Evolutionary conservation across 2,888 invertebrate genomes (phyloP), one percentile per base, ranked within the genome.

Genomic region (Cotesia congregata): DNA sequence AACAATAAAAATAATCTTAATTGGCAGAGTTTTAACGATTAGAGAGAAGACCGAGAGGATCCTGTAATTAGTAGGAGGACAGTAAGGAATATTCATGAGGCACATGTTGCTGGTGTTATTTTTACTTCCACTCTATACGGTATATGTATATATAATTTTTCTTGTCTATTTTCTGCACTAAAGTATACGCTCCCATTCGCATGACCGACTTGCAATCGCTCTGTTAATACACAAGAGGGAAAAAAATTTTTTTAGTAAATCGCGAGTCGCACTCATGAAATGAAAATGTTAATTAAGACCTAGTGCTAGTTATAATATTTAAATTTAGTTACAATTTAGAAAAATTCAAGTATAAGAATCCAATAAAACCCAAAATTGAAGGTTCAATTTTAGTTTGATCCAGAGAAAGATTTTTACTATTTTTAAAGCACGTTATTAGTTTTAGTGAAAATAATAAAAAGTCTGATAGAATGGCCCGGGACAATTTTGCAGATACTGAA

Each of bases 51-150:
- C 3, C n/a, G 59, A 40, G 15, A 41, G 30, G 41, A 20, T 61
- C 40, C 12, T 20, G 41, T 41, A 72, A 61, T 72, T 61, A 50
- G 61, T 40, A 39, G 38, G 50, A 70, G 64, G 59, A 72, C 30
- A 41, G 59, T 15, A 72, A 41, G 40, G 67, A 76, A 76, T 76
- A 76, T 76, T 76, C 76, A 76, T 72, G 72, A 72, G 68, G 62
- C 76, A 76, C 76, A 72, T 76, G 76, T 76, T 76, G 76, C 76
- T 67, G 40, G 30, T 68, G 61, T 67, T 71, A 72, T 72, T 72
- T 72, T 50, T 41, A 65, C 65, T 5, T 30, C 15, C 17, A 20
- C 17, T 59, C 60, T 59, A 9, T 59, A 9, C 60, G 2, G 30
- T 30, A 30, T 30, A 30, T 30, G 30, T 30, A 30, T 4, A 30